Evolutionary conservation across 2,113 vertebrate species (phyloP).

Genomic region (Rhynchomys soricoides): DNA sequence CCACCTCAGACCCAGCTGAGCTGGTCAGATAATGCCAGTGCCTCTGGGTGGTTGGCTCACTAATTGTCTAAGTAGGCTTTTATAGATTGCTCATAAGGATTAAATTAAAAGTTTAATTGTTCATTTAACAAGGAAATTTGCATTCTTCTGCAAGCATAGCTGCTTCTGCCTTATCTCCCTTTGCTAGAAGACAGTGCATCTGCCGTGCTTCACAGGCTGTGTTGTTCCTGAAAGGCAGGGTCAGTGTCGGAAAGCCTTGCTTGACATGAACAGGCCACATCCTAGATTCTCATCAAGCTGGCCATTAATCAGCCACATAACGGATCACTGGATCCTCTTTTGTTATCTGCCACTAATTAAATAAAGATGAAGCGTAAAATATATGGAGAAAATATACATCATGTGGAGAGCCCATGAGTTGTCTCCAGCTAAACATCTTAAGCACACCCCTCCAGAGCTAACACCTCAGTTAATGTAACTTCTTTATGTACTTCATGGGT

Average conservation of each 20-base stretch:
- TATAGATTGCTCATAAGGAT: constrained; percentile 47
- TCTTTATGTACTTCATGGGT: neutral
- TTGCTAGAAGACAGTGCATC: neutral
- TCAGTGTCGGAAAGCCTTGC: neutral
- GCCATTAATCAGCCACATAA: neutral
- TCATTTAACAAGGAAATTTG: constrained; percentile 28
- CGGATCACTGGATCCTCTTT: neutral
- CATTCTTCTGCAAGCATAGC: neutral
- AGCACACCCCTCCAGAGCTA: neutral
- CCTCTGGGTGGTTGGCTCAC: neutral
- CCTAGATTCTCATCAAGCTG: neutral
- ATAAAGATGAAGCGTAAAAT: neutral
- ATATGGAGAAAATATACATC: neutral
- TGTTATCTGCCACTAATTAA: constrained; percentile 31
- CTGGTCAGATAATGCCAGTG: neutral
- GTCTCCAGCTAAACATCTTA: neutral
- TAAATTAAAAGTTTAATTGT: constrained; percentile 54
- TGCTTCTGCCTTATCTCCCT: neutral
- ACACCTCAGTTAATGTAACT: neutral
- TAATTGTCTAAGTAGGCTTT: constrained; percentile 51
- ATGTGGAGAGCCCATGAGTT: neutral
- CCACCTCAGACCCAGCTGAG: neutral
- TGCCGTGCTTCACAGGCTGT: neutral
- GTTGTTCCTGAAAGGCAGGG: neutral
- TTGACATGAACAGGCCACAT: neutral